Percentiles rank a stretch among this genome's conserved stretches.
Evolutionary conservation across 2,113 vertebrate species (phyloP).

Genomic region (Cairina moschata): DNA sequence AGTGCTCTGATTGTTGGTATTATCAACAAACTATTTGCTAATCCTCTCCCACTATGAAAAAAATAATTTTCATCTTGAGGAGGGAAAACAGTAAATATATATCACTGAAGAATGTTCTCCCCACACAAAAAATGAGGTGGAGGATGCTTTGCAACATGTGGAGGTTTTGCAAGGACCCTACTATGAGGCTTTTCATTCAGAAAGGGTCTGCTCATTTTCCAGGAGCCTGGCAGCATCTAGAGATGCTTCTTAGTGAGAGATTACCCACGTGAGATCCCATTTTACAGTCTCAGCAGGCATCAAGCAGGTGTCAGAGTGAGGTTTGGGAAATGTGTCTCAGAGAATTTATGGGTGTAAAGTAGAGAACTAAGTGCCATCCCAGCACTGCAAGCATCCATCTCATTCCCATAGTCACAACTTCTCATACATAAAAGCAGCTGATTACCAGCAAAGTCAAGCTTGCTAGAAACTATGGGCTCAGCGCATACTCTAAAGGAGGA

Average conservation of each 20-base stretch:
- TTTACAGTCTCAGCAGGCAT: neutral
- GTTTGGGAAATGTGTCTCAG: rapidly evolving
- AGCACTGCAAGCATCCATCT: neutral
- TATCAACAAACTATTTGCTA: neutral
- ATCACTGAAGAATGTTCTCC: neutral
- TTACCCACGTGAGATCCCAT: neutral
- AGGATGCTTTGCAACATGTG: neutral
- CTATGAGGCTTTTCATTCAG: neutral
- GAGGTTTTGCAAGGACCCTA: neutral
- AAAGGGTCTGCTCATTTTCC: neutral
- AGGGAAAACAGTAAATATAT: neutral
- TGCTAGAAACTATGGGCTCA: neutral
- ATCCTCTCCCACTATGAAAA: neutral
- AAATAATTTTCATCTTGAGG: neutral
- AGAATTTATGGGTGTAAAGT: neutral
- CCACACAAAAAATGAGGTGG: neutral
- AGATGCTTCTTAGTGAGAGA: neutral
- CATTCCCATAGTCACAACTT: neutral
- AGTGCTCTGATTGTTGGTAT: neutral
- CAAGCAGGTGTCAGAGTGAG: neutral
- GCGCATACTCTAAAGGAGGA: neutral
- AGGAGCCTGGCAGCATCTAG: neutral
- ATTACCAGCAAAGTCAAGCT: neutral
- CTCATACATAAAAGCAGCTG: neutral
- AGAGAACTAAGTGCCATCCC: neutral